Evolutionary conservation across 2,113 vertebrate genomes (phyloP), one percentile per base, ranked within the genome.

Genomic region (Nansenia antarctica): DNA sequence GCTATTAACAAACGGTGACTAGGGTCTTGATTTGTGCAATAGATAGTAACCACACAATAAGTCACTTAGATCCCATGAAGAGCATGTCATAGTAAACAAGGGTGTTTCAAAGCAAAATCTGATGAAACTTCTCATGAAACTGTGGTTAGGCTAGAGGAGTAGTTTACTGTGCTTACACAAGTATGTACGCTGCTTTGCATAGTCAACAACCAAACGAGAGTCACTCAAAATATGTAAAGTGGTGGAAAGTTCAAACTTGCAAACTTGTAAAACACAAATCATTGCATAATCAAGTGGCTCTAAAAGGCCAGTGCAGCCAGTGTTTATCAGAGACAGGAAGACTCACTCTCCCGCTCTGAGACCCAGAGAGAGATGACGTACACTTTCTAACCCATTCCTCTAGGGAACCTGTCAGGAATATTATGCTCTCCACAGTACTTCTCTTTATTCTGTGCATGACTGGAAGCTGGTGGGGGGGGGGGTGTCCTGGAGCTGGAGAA

Each of bases 61-160:
- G 26, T 65, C 64, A 0, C 9, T 18, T 29, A 15, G 24, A 15
- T 14, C 53, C n/a, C n/a, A 3, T n/a, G 45, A 59, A 9, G 37
- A 34, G 52, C 39, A 6, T 34, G 27, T 61, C 66, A n/a, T 18
- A 22, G 47, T 74, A 67, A 76, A 80, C 66, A 63, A 59, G 63
- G 20, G 69, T 73, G 57, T 78, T 63, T 72, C 27, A 61, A 37
- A 70, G 69, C 8, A n/a, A 70, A 14, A 2, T 45, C 27, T 58
- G 63, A 65, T 65, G 55, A 60, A 65, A 39, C 29, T 54, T 37
- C 3, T 1, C 32, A n/a, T 2, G 30, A 55, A 52, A 47, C 42
- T 73, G 72, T 72, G 67, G 30, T 66, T 54, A 6, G 42, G 57
- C 24, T 2, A 39, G 20, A 61, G 30, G 30, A 24, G 20, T 9